Base-by-base conservation (phyloP, 2,113 vertebrate species). In the Mormyrus iriodes region DNA sequence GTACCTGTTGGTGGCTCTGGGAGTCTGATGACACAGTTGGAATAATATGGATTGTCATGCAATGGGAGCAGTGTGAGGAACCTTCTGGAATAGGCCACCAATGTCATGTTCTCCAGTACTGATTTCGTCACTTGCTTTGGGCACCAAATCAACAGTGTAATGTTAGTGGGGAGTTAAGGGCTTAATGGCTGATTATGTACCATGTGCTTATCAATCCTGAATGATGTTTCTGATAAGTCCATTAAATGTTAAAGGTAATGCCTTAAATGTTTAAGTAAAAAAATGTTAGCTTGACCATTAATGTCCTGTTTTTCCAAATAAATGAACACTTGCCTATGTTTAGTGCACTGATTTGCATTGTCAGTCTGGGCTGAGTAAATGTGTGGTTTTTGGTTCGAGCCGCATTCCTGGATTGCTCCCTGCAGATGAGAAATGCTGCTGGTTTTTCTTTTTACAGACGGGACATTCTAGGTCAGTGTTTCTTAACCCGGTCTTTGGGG, bases 1-100 rank as follows among this genome's bases (percentile, higher is more conserved):
- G 46, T 89, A 87, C 89, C 89, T 89, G 85, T 19, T 58, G 84
- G 31, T 48, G 58, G 84, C 15, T 42, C 17, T 44, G 52, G 39
- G 9, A n/a, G 73, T 31, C 44, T 48, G 21, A 82, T 3, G 76
- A 82, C 76, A 82, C 76, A 82, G 76, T 82, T 44, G 76, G 39
- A 82, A n/a, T 69, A 69, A 31, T 69, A 69, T 39, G 73, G 73
- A 76, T 42, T 39, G 4, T 76, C 35, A 76, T 42, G 35, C 73
- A 31, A 35, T 31, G 65, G 65, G 65, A 73, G 65, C 65, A 39
- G 5, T 79, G 13, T 79, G 73, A 79, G 35, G 35, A 76, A 76
- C 4, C 31, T 8, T 79, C 73, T 79, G 73, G n/a, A 69, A 69
- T 69, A 31, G 27, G 35, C 73, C 35, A 42, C 73, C 31, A 42